phyloP scores from a whole-genome alignment of 2,113 vertebrate genomes.

The Opisthocomus hoazin region DNA sequence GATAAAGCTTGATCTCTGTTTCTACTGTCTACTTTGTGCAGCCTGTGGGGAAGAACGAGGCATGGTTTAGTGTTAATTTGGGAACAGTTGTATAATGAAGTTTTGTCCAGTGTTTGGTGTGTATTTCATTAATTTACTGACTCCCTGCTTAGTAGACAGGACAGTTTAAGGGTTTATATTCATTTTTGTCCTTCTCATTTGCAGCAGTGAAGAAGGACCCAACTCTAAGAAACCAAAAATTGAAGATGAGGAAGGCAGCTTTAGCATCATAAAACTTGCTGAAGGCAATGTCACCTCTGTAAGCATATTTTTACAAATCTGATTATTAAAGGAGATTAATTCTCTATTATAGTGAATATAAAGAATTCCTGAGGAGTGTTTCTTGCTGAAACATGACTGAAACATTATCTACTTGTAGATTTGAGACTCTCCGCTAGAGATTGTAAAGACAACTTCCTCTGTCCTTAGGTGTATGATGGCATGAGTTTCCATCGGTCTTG shows the following conservation, averaged over 20 bases:
- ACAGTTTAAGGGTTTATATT: neutral
- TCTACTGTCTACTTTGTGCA: neutral
- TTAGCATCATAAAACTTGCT: constrained; percentile 77
- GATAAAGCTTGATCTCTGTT: neutral
- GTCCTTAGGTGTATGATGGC: neutral
- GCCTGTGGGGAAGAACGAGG: neutral
- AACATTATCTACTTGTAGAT: neutral
- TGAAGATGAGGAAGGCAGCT: constrained; percentile 74
- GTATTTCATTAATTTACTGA: neutral
- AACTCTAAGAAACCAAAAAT: constrained; percentile 75
- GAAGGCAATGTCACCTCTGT: constrained; percentile 84
- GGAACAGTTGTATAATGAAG: neutral
- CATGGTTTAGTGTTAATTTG: neutral
- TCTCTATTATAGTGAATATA: neutral
- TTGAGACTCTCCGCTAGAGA: neutral
- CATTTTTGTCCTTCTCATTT: constrained; percentile 1
- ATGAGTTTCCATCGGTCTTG: neutral
- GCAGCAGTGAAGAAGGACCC: constrained; percentile 71
- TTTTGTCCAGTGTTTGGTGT: neutral
- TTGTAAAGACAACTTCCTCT: neutral
- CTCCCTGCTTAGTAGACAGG: neutral
- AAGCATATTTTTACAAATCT: constrained; percentile 56
- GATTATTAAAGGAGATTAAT: neutral
- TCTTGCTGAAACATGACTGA: neutral
- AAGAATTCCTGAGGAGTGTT: neutral